A percentile compares a stretch with the other conserved stretches of the same genome.
Evolutionary conservation across 2,888 invertebrate genomes (phyloP).

Genomic region (Sericinus montela): DNA sequence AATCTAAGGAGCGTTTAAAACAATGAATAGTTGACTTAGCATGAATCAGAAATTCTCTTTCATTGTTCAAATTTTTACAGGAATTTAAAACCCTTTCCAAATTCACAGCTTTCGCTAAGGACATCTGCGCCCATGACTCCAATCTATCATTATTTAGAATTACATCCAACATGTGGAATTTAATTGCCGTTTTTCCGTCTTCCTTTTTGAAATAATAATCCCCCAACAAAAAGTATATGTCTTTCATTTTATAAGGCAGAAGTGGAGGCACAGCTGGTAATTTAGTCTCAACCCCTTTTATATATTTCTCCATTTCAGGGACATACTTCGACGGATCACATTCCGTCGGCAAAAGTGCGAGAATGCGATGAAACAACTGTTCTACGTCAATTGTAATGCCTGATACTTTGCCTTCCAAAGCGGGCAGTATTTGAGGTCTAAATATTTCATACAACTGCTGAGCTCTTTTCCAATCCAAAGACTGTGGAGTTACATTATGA

Average conservation of each 20-base stretch:
- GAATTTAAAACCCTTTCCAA: constrained; percentile 90
- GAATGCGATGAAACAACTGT: constrained; percentile 84
- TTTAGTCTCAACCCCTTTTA: constrained; percentile 79
- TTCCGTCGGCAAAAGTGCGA: constrained; percentile 83
- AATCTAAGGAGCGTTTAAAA: constrained; percentile 87
- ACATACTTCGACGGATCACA: constrained; percentile 82
- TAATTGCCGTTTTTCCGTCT: constrained; percentile 85
- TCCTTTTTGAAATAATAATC: constrained; percentile 95
- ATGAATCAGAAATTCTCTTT: constrained; percentile 83
- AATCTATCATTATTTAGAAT: constrained; percentile 88
- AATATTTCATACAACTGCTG: constrained; percentile 90
- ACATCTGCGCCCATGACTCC: constrained; percentile 96
- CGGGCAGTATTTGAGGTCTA: constrained; percentile 87
- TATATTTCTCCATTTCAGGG: constrained; percentile 82
- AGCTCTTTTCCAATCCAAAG: constrained; percentile 86
- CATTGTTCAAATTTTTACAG: constrained; percentile 78
- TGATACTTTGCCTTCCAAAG: constrained; percentile 86
- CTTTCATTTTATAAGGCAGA: constrained; percentile 81
- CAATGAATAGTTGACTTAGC: constrained; percentile 88
- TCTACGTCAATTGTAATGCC: constrained; percentile 92
- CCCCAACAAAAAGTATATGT: constrained; percentile 93
- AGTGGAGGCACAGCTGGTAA: constrained; percentile 75
- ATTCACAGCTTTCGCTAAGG: constrained; percentile 87
- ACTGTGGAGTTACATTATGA: constrained; percentile 85
- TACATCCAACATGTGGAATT: constrained; percentile 91